phyloP scores from a whole-genome alignment of 2,113 vertebrate species.

The Cebus imitator region DNA sequence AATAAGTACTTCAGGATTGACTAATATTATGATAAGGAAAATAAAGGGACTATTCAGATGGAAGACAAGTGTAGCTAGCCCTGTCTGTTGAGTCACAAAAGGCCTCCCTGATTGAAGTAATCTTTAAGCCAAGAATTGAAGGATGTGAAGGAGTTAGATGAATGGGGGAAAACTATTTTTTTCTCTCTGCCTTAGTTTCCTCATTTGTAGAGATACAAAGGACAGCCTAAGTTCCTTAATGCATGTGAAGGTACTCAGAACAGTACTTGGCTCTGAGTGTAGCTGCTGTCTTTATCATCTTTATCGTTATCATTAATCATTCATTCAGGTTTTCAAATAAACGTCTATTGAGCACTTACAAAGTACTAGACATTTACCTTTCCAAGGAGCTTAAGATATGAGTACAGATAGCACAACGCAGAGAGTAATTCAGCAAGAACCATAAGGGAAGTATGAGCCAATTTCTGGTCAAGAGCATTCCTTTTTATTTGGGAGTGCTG shows the following conservation, averaged over 20 bases:
- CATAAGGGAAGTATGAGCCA: neutral
- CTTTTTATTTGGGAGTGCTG: neutral
- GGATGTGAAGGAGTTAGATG: neutral
- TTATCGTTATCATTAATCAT: neutral
- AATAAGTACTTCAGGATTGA: neutral
- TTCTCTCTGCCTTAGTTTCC: neutral
- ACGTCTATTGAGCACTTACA: neutral
- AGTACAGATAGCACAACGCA: neutral
- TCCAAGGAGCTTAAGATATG: neutral
- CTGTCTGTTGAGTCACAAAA: neutral
- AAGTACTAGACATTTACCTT: neutral
- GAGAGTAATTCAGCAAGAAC: neutral
- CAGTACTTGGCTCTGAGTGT: neutral
- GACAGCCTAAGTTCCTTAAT: neutral
- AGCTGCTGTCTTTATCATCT: neutral
- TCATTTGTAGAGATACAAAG: neutral
- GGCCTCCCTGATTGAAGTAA: neutral
- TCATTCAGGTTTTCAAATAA: neutral
- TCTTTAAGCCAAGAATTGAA: neutral
- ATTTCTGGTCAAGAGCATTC: neutral
- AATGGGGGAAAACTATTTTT: neutral
- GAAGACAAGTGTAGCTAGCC: neutral
- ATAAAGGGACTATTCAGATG: neutral
- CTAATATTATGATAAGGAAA: neutral
- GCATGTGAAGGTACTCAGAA: neutral